Evolutionary conservation across 2,888 invertebrate genomes (phyloP), one percentile per base, ranked within the genome.

Genomic region (Orthosia incerta): DNA sequence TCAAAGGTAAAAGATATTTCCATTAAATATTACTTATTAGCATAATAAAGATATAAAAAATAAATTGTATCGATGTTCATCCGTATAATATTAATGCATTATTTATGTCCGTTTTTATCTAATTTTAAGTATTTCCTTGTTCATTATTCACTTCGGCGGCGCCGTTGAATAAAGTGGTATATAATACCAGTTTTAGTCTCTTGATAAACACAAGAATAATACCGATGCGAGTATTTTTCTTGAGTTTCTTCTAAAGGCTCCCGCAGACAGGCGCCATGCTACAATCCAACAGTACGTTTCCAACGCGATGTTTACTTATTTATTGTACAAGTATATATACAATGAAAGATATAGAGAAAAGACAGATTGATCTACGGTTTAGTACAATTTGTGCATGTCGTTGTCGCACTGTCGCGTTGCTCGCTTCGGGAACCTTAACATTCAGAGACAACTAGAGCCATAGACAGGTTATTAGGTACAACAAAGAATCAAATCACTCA

Each of bases 91-190:
- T 26, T 48, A 48, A 76, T 79, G 51, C n/a, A 74, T 80, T 51
- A 74, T 76, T 57, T 23, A 79, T 76, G 20, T 79, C 23, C 23
- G 18, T 51, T 45, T 20, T 61, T 79, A 75, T 48, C 74, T 39
- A 48, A 5, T 18, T 57, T 62, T 39, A 80, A 57, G 3, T 61
- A 57, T 74, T 76, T 76, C 76, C 80, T 80, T 63, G 51, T 48
- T 48, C 13, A 39, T 26, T 20, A 26, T 79, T 51, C 9, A 51
- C 5, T 20, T 56, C 26, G 15, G 15, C 16, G 20, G 48, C 62
- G 64, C 26, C 39, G 26, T 5, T 59, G n/a, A 15, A 23, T 23
- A n/a, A 31, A 64, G 23, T 16, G 48, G 45, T 2, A 15, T 46
- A 26, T 2, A 23, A 20, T n/a, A 31, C 45, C n/a, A 11, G 26